Evolutionary conservation across 2,888 invertebrate species (phyloP).

Genomic region (Muschampia plurimacula): DNA sequence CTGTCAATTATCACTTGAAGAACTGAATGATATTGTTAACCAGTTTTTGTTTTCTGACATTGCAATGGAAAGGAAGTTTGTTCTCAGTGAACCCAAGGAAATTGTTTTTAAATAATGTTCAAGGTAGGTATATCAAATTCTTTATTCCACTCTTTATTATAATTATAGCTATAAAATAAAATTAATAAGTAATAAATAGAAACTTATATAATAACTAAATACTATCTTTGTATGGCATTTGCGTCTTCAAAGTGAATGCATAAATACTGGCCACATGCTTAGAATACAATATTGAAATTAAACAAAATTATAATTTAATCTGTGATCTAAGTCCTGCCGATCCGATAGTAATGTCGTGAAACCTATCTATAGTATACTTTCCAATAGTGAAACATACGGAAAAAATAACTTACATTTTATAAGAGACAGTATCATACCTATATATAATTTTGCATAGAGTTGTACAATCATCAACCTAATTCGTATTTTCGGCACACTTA

Average conservation of each 20-base stretch:
- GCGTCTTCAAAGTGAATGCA: constrained; percentile 40
- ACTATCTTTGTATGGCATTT: constrained; percentile 41
- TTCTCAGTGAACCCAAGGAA: constrained; percentile 56
- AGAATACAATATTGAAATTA: constrained; percentile 27
- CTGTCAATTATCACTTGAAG: constrained; percentile 91
- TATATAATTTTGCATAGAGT: too few relatives aligned
- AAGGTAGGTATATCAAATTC: constrained; percentile 27
- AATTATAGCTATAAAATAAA: constrained; percentile 13
- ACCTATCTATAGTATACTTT: too few relatives aligned
- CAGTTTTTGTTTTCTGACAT: constrained; percentile 86
- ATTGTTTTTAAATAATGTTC: constrained; percentile 60
- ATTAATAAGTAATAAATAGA: constrained; percentile 5
- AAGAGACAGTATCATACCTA: too few relatives aligned
- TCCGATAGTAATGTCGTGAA: too few relatives aligned
- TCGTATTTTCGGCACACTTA: too few relatives aligned
- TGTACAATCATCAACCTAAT: too few relatives aligned
- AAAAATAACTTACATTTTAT: too few relatives aligned
- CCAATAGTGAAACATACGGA: too few relatives aligned
- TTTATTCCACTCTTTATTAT: constrained; percentile 43
- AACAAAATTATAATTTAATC: background rate
- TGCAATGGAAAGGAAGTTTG: constrained; percentile 85
- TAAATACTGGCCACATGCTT: constrained; percentile 48
- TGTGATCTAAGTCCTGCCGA: too few relatives aligned
- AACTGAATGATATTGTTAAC: constrained; percentile 89
- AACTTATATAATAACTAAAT: constrained; percentile 26